A percentile compares a stretch with the other conserved stretches of the same genome.
These are phyloP conservation scores for Dicerorhinus sumatrensis DNA, from an alignment of 2,113 vertebrate species.

Conservation along the genomic window DNA sequence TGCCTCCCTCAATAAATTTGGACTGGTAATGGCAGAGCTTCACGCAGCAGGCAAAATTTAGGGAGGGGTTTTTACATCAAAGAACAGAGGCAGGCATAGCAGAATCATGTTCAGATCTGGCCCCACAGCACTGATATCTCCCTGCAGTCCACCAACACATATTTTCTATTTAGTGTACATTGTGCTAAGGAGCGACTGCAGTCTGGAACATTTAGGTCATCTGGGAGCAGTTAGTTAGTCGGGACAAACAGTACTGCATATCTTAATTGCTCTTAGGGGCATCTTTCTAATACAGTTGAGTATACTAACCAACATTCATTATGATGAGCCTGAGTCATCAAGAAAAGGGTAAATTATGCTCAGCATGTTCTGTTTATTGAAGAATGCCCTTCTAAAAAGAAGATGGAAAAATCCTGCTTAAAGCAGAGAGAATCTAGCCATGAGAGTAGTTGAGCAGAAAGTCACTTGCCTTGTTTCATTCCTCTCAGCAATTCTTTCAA, in stretches of 20 bases:
- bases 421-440: background rate
- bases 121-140: background rate
- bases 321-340: conserved; percentile 71
- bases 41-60: background rate
- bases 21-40: background rate
- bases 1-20: background rate
- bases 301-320: conserved; percentile 56
- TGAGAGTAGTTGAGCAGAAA: background rate
- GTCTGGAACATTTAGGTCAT: conserved; percentile 64
- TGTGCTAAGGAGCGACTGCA: conserved; percentile 6
- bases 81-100: background rate
- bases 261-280: conserved; percentile 75
- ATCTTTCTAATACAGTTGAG: conserved; percentile 66
- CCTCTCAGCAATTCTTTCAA: background rate
- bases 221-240: conserved; percentile 55
- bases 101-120: background rate
- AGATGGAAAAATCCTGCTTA: conserved; percentile 14
- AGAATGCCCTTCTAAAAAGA: conserved; percentile 37
- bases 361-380: conserved; percentile 69
- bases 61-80: background rate
- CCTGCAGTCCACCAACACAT: background rate
- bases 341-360: conserved; percentile 70
- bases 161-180: conserved; percentile 50
- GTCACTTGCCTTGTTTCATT: background rate
- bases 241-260: conserved; percentile 52